phyloP scores from a whole-genome alignment of 2,888 invertebrate genomes.

The Dysmachus trigonus region DNA sequence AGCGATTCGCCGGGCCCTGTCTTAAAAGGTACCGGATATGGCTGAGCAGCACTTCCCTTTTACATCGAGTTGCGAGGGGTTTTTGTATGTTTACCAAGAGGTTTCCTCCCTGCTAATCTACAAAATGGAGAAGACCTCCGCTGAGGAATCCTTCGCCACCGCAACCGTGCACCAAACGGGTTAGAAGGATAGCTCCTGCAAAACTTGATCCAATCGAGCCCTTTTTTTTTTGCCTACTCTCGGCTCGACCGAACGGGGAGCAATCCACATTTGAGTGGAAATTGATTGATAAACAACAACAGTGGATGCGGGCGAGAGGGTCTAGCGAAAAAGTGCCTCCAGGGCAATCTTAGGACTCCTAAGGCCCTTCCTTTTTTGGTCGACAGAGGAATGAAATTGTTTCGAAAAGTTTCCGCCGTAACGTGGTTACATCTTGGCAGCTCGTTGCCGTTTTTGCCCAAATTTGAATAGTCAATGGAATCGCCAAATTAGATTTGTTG shows the following conservation, averaged over 20 bases:
- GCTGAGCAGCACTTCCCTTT: slow-evolving; percentile 12
- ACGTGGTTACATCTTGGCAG: not conserved
- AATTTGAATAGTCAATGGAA: not conserved
- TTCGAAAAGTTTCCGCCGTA: not conserved
- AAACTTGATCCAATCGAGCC: slow-evolving; percentile 29
- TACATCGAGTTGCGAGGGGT: slow-evolving; percentile 4
- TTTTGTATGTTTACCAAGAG: slow-evolving; percentile 27
- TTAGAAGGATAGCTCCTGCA: not conserved
- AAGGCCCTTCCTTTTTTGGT: not conserved
- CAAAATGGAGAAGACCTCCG: slow-evolving; percentile 28
- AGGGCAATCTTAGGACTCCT: not conserved
- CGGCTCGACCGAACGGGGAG: not conserved
- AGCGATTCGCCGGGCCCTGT: slow-evolving; percentile 40
- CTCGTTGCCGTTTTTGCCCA: not conserved
- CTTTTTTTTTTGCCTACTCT: not conserved
- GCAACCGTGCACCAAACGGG: not conserved
- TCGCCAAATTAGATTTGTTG: not conserved
- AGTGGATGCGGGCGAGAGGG: not conserved
- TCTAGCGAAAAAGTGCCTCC: not conserved
- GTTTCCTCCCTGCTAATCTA: slow-evolving; percentile 32
- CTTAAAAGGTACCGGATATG: slow-evolving; percentile 38
- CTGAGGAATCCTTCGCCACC: not conserved
- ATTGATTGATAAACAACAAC: slow-evolving; percentile 25
- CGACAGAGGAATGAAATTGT: not conserved
- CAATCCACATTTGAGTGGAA: slow-evolving; percentile 23